Evolutionary conservation across 2,888 invertebrate species (phyloP), one percentile per base, ranked within the genome.

Genomic region (Pseudococcus longispinus): DNA sequence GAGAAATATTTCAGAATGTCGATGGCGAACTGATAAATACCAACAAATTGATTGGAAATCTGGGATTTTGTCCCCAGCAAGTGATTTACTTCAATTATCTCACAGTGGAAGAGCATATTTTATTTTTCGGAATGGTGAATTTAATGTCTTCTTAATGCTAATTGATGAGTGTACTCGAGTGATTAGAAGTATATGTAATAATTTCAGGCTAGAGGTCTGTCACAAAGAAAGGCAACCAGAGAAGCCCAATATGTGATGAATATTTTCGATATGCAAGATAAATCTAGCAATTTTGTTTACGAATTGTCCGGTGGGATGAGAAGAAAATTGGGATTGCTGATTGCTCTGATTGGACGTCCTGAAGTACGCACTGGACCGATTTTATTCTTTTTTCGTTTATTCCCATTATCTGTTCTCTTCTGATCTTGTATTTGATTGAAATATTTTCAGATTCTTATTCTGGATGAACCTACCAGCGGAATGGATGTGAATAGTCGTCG

Each of bases 241-340:
- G 93, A 94, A 90, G 92, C 94, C 2, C 90, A 92, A 23, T 90
- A 91, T 4, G 91, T 95, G 88, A 91, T 96, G 51, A 90, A 91
- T 15, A 93, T 94, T 90, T 91, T 95, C 0, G 94, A 94, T 88
- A 90, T 96, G 83, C 89, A 89, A 0, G 92, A 93, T 0, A 97
- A 97, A 90, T 92, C 91, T 1, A 90, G 94, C 89, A 91, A 91
- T 55, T 90, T 93, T 88, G 93, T 95, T 0, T 90, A 91, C 26
- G 92, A 93, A 85, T 91, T 98, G 87, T 98, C 98, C 0, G 97
- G 98, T n/a, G 98, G 98, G 15, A 97, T 97, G 94, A 96, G 97
- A 91, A 93, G 98, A 85, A 95, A 97, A 89, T 91, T 98, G 65
- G 96, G 95, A 82, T 92, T 98, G 23, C 97, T 95, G 46, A 96